Evolutionary conservation across 2,797 vertebrate genomes (phyloP).

Genomic region (Phataginus tetradactyla): DNA sequence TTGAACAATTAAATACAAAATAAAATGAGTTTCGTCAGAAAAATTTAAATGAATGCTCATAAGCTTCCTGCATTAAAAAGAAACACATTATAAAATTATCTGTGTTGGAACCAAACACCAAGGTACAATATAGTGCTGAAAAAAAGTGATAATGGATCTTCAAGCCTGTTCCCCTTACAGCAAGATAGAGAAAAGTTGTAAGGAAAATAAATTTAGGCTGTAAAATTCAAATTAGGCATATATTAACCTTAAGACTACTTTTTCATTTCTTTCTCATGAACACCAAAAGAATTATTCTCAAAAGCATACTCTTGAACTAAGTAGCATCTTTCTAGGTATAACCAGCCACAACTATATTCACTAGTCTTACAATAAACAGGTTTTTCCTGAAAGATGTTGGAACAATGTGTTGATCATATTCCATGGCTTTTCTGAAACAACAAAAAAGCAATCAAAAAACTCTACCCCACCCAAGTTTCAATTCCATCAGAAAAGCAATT

Average conservation of each 20-base stretch:
- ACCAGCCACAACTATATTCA: constrained; percentile 72
- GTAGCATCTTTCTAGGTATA: constrained; percentile 64
- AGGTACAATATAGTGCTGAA: neutral
- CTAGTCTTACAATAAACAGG: constrained; percentile 80
- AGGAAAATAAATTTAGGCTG: neutral
- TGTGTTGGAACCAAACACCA: neutral
- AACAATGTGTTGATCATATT: constrained; percentile 75
- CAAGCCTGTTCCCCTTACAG: constrained; percentile 27
- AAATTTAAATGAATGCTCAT: constrained; percentile 35
- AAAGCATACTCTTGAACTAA: constrained; percentile 24
- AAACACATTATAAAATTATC: neutral
- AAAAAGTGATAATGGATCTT: neutral
- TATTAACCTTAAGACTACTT: constrained; percentile 43
- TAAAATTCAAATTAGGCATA: constrained; percentile 32
- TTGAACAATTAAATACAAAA: constrained; percentile 30
- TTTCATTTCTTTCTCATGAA: constrained; percentile 29
- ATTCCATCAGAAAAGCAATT: constrained; percentile 44
- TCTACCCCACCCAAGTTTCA: neutral
- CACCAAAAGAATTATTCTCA: constrained; percentile 28
- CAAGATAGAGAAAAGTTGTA: neutral
- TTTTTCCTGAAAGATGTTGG: constrained; percentile 85
- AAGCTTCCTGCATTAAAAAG: neutral
- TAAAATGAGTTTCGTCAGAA: constrained; percentile 11
- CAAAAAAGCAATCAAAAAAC: neutral
- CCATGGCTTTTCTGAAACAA: constrained; percentile 64